Percentiles rank a stretch among this genome's conserved stretches.
Evolutionary conservation across 2,797 vertebrate genomes (phyloP).

Genomic region (Onychomys torridus): DNA sequence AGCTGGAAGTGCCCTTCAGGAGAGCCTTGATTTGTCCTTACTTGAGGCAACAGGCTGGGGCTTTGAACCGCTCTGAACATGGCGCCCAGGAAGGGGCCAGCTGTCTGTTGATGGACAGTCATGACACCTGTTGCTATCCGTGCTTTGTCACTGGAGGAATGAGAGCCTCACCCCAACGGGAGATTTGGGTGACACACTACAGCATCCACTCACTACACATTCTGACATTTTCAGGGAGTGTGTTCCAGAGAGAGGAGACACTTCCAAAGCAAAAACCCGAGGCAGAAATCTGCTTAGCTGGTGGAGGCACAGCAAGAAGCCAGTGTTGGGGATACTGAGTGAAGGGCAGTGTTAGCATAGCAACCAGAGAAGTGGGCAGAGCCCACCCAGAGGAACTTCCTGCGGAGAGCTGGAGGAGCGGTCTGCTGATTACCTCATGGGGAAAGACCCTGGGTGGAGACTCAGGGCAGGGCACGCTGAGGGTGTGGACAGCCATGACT

Average conservation of each 20-base stretch:
- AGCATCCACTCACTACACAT: not conserved
- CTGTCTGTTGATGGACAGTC: not conserved
- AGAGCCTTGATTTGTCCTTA: not conserved
- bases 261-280: not conserved
- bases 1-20: not conserved
- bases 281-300: not conserved
- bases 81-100: not conserved
- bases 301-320: not conserved
- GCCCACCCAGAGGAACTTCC: not conserved
- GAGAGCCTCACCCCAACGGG: not conserved
- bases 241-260: not conserved
- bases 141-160: not conserved
- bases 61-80: not conserved
- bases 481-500: not conserved
- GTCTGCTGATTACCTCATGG: conserved; percentile 22
- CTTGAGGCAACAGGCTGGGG: not conserved
- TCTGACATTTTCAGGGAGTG: not conserved
- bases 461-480: not conserved
- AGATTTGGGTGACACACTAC: not conserved
- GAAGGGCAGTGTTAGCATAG: not conserved
- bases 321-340: not conserved
- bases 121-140: not conserved
- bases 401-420: not conserved
- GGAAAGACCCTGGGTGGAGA: not conserved
- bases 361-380: not conserved